Percentiles rank a stretch among this genome's conserved stretches.
phyloP scores from a whole-genome alignment of 2,113 vertebrate species.

The Anhinga rufa region DNA sequence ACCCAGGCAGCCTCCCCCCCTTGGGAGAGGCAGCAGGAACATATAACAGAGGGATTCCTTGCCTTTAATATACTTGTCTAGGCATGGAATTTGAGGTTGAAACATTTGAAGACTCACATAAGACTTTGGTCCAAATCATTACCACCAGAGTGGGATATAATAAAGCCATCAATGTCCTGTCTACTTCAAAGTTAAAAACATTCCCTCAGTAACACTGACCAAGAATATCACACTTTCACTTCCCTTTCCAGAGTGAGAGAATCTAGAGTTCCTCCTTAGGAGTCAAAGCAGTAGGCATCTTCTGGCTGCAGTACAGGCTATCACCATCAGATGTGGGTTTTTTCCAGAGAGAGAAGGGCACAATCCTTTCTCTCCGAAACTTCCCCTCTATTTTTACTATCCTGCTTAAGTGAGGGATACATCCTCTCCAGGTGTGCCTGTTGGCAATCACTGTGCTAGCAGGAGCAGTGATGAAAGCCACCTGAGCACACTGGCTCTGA shows the following conservation, averaged over 20 bases:
- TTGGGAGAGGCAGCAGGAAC: neutral
- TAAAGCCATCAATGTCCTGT: neutral
- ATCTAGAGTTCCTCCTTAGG: neutral
- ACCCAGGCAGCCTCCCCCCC: neutral
- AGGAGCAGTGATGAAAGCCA: neutral
- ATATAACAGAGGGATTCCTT: rapidly evolving
- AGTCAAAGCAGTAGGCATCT: neutral
- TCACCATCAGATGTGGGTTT: rapidly evolving
- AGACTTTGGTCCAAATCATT: neutral
- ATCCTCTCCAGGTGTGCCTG: neutral
- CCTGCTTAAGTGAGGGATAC: rapidly evolving
- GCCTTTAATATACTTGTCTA: neutral
- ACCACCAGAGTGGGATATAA: neutral
- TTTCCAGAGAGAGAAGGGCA: neutral
- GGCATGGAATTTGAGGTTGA: neutral
- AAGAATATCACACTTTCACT: neutral
- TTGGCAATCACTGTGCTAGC: neutral
- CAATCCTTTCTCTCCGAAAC: rapidly evolving
- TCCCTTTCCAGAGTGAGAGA: neutral
- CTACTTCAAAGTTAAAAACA: neutral
- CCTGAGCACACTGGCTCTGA: neutral
- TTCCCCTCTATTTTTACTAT: neutral
- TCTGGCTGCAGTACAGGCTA: neutral
- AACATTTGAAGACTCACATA: neutral
- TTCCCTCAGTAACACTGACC: neutral